A percentile compares a stretch with the other conserved stretches of the same genome.
These are phyloP conservation scores for Steatornis caripensis DNA, from an alignment of 2,113 vertebrate genomes.

Conservation along the genomic window DNA sequence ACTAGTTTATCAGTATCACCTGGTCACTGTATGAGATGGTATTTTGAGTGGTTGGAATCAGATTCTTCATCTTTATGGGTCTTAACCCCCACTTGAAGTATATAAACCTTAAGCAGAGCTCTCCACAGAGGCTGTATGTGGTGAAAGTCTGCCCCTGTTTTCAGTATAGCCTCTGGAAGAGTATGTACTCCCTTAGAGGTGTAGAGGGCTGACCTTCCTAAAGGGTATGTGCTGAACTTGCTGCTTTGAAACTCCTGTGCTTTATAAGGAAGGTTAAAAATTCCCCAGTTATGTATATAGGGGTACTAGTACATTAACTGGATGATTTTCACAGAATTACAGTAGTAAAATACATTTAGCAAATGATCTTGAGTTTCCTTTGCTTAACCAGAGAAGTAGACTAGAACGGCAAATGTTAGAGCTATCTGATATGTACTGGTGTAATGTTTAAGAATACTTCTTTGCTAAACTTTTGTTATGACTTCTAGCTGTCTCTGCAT, in stretches of 20 bases:
- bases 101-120: neutral
- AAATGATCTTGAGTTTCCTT: neutral
- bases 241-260: neutral
- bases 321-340: neutral
- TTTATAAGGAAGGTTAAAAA: neutral
- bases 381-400: neutral
- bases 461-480: neutral
- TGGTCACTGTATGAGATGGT: neutral
- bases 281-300: neutral
- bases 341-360: neutral
- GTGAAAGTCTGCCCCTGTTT: neutral
- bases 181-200: neutral
- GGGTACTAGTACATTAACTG: neutral
- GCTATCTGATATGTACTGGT: neutral
- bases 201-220: neutral
- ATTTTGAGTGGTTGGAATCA: neutral
- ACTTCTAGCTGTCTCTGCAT: neutral
- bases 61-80: neutral
- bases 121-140: neutral
- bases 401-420: neutral
- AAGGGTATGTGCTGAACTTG: neutral
- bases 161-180: neutral
- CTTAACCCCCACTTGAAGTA: neutral
- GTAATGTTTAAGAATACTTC: neutral
- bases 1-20: neutral